Evolutionary conservation across 2,888 invertebrate genomes (phyloP).

Genomic region (Mesochorus sp.): DNA sequence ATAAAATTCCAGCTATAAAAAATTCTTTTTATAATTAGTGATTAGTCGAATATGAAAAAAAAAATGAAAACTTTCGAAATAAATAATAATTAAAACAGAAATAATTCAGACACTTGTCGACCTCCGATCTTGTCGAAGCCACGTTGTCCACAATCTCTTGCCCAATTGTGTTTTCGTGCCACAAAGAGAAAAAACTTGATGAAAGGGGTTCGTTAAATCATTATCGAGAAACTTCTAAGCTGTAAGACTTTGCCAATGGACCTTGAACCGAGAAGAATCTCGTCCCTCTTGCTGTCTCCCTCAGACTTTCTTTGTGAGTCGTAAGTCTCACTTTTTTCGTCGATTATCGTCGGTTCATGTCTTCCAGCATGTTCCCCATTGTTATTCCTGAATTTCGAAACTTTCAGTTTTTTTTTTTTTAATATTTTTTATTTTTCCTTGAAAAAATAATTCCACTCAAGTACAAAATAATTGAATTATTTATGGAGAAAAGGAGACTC

Average conservation of each 20-base stretch:
- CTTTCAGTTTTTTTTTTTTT: conserved; percentile 6
- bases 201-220: conserved; percentile 58
- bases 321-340: background rate
- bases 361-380: conserved; percentile 17
- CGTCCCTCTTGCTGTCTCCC: background rate
- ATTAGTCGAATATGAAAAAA: no score
- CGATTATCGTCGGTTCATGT: background rate
- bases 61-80: no score
- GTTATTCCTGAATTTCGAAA: conserved; percentile 24
- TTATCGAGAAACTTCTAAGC: conserved; percentile 44
- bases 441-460: no score
- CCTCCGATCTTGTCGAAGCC: conserved; percentile 18
- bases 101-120: conserved; percentile 47
- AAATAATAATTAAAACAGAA: no score
- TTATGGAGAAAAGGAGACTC: no score
- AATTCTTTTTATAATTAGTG: no score
- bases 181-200: conserved; percentile 25
- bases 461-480: no score
- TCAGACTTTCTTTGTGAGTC: background rate
- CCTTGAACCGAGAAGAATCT: conserved; percentile 52
- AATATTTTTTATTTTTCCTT: conserved; percentile 18
- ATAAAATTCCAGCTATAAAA: background rate
- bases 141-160: background rate
- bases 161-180: conserved; percentile 22
- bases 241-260: conserved; percentile 50